Conservation (phyloP, 2,113 vertebrate genomes). For the Psittacula cyanocephala region DNA sequence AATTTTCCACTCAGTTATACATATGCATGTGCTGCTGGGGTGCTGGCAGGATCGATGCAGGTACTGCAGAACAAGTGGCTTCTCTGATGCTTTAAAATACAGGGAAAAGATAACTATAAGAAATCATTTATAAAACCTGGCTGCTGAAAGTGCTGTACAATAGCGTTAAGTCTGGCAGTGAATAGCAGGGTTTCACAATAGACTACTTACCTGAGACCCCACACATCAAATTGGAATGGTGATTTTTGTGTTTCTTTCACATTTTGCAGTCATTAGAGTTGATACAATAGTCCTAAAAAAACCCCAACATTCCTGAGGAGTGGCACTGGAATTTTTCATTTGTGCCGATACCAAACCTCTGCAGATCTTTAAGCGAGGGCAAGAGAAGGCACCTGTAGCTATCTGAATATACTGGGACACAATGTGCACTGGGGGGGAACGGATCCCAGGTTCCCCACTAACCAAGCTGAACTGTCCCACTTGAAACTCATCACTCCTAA, state of each 20-base stretch:
- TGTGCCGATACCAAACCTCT: background rate
- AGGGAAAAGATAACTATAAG: background rate
- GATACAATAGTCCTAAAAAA: background rate
- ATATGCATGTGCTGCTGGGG: background rate
- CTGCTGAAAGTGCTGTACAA: background rate
- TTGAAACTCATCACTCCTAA: background rate
- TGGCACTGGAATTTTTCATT: background rate
- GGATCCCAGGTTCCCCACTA: background rate
- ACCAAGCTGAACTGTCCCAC: background rate
- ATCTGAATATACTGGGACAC: background rate
- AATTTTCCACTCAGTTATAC: constrained; percentile 45
- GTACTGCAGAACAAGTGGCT: background rate
- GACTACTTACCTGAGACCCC: background rate
- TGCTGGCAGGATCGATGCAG: background rate
- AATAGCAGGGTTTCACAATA: background rate
- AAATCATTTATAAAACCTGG: background rate
- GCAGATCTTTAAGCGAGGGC: background rate
- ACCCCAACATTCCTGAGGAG: background rate
- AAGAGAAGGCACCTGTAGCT: background rate
- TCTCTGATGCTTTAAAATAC: background rate
- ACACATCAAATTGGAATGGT: background rate
- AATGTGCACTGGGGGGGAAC: background rate
- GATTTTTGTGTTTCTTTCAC: background rate
- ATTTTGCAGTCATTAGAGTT: background rate
- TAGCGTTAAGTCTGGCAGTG: background rate